Conservation (phyloP, 2,797 vertebrate species). For the Nyctalus aviator region DNA sequence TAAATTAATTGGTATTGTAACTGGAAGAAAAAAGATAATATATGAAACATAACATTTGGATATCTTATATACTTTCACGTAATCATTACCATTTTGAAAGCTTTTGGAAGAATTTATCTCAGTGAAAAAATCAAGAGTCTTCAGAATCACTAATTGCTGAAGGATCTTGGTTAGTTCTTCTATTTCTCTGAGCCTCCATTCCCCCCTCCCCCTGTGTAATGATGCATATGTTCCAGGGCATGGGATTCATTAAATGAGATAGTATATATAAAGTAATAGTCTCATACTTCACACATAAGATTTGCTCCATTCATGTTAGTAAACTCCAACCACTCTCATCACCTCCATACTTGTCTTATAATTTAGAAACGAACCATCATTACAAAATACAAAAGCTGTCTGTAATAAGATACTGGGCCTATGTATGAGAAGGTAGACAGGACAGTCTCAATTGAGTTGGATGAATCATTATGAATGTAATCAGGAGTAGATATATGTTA, state of each 20-base stretch:
- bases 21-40: not conserved
- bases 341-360: not conserved
- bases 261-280: not conserved
- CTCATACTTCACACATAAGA: not conserved
- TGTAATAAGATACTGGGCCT: not conserved
- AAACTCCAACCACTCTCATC: not conserved
- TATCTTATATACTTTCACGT: not conserved
- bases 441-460: not conserved
- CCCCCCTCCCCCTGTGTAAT: not conserved
- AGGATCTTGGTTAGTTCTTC: not conserved
- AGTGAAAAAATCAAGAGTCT: not conserved
- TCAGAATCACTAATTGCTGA: not conserved
- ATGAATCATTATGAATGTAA: not conserved
- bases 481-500: not conserved
- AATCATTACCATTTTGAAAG: not conserved
- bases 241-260: not conserved
- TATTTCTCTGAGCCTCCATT: not conserved
- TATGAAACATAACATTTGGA: not conserved
- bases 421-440: not conserved
- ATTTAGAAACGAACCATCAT: not conserved
- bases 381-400: not conserved
- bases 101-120: slow-evolving; percentile 21
- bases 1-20: not conserved
- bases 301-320: not conserved
- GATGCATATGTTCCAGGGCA: not conserved